Conservation (phyloP, 2,797 vertebrate genomes). For the Lutjanus argentimaculatus region DNA sequence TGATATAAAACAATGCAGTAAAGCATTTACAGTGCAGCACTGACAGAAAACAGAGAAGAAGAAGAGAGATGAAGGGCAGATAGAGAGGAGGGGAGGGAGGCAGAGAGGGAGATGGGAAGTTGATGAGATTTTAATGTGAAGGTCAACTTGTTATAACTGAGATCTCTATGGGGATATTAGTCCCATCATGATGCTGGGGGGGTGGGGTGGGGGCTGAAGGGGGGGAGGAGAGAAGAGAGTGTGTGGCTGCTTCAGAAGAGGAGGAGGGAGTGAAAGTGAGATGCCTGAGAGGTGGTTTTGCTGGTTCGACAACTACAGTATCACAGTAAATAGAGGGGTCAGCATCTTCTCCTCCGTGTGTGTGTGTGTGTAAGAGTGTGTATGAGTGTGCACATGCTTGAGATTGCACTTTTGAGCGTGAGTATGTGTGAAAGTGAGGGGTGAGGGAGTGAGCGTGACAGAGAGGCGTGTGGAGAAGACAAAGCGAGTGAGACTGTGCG, state of each 20-base stretch:
- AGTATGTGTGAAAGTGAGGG: conserved; percentile 63
- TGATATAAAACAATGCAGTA: conserved; percentile 37
- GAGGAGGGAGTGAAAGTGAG: conserved; percentile 52
- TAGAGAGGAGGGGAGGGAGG: conserved; percentile 48
- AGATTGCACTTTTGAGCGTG: conserved; percentile 58
- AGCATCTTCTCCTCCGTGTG: conserved; percentile 71
- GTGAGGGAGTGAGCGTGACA: conserved; percentile 44
- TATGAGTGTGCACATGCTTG: conserved; percentile 44
- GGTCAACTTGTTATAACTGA: conserved; percentile 83
- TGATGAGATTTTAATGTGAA: conserved; percentile 86
- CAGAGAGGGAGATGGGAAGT: conserved; percentile 62
- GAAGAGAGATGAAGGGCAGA: conserved; percentile 54
- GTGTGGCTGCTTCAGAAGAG: conserved; percentile 21
- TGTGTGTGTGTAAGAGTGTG: conserved; percentile 1
- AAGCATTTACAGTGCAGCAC: conserved; percentile 47
- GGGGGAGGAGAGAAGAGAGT: neutral
- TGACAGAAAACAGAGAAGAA: conserved; percentile 36
- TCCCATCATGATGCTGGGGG: conserved; percentile 65
- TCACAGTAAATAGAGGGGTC: conserved; percentile 75
- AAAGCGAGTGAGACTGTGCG: conserved; percentile 36
- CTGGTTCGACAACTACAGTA: conserved; percentile 78
- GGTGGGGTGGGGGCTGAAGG: neutral
- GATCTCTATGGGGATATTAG: conserved; percentile 78
- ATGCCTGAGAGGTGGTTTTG: conserved; percentile 72
- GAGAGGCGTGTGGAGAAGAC: conserved; percentile 42